Percentiles rank a stretch among this genome's conserved stretches.
Evolutionary conservation across 2,888 invertebrate species (phyloP).

Genomic region (Amphipoea oculea): DNA sequence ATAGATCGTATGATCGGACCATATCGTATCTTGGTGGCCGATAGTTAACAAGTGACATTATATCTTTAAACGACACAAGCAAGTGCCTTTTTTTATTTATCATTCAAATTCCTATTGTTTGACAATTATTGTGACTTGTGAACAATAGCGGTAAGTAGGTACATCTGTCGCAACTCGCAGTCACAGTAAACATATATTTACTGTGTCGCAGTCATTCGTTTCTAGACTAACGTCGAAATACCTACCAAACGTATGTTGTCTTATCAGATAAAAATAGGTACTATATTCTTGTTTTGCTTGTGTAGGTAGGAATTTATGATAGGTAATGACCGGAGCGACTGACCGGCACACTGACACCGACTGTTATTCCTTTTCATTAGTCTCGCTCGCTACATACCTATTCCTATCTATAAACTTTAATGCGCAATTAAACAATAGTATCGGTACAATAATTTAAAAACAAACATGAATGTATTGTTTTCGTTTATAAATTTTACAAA

Average conservation of each 20-base stretch:
- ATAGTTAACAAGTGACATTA: not conserved
- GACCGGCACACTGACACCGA: constrained; percentile 12
- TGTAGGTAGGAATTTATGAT: not conserved
- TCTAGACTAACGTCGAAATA: constrained; percentile 20
- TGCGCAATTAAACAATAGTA: not conserved
- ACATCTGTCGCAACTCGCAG: too few species aligned
- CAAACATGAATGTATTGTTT: constrained; percentile 2
- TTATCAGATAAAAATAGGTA: constrained; percentile 27
- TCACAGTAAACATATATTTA: too few species aligned
- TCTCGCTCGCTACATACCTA: not conserved
- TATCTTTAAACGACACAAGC: not conserved
- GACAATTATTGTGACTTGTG: constrained; percentile 9
- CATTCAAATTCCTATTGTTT: constrained; percentile 20
- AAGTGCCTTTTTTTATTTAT: not conserved
- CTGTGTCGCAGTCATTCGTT: constrained; percentile 1
- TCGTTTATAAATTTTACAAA: constrained; percentile 1
- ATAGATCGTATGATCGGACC: not conserved
- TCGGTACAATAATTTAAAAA: not conserved
- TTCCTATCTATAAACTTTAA: constrained; percentile 6
- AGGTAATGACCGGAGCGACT: constrained; percentile 1
- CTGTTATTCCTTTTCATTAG: not conserved
- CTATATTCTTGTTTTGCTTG: constrained; percentile 3
- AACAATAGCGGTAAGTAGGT: constrained; percentile 23
- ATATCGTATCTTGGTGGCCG: not conserved
- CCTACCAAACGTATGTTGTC: not conserved